Evolutionary conservation across 2,113 vertebrate genomes (phyloP).

Genomic region (Campylomormyrus numenius): DNA sequence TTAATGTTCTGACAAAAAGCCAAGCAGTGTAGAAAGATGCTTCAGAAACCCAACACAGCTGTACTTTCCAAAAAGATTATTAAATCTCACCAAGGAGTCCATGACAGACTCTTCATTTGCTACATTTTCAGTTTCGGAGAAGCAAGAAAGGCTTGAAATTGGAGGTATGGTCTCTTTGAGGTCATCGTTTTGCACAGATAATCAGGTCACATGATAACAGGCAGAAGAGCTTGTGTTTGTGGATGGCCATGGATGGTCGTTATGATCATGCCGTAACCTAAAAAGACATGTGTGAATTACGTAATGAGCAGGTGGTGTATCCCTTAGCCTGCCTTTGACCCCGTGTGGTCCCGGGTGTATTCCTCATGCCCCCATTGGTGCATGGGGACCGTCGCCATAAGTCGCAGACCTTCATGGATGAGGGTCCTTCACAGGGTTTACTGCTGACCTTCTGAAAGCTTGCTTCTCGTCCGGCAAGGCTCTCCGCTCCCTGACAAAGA

Average conservation of each 20-base stretch:
- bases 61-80: background rate
- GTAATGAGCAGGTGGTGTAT: background rate
- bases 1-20: background rate
- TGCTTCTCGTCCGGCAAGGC: background rate
- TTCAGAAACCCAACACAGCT: background rate
- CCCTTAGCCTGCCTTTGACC: background rate
- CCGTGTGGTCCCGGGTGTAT: background rate
- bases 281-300: background rate
- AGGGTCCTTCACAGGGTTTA: background rate
- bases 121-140: background rate
- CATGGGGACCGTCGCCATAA: background rate
- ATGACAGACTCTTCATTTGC: background rate
- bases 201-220: background rate
- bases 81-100: background rate
- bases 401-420: background rate
- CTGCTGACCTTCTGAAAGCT: background rate
- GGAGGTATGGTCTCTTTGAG: background rate
- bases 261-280: background rate
- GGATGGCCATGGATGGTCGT: background rate
- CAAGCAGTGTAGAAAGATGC: background rate
- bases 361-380: background rate
- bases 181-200: background rate
- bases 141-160: background rate
- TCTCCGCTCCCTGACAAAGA: constrained; percentile 15
- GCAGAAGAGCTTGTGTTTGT: background rate